phyloP scores from a whole-genome alignment of 2,113 vertebrate species.

The Sterrhoptilus dennistouni region DNA sequence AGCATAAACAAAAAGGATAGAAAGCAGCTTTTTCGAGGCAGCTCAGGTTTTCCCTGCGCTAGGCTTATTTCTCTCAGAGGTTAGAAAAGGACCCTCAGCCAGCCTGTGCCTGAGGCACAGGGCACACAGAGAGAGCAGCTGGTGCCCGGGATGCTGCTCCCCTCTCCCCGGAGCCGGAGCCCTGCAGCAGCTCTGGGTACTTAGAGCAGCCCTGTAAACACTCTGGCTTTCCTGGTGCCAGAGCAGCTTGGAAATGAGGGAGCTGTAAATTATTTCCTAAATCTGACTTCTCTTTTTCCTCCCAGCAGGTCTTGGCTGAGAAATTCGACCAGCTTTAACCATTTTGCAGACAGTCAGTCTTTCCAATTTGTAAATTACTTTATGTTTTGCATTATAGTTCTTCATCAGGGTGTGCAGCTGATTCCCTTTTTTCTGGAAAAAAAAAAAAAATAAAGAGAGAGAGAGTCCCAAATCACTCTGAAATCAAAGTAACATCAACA shows the following conservation, averaged over 20 bases:
- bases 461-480: background rate
- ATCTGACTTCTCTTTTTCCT: background rate
- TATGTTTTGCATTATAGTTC: background rate
- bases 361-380: background rate
- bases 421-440: background rate
- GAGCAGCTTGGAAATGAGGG: background rate
- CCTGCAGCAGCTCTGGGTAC: background rate
- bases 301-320: background rate
- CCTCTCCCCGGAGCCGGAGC: background rate
- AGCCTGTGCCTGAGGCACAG: background rate
- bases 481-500: background rate
- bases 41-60: rapidly evolving
- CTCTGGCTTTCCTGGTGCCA: background rate
- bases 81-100: background rate
- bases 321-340: background rate
- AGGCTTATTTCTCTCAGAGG: background rate
- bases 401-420: background rate
- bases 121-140: background rate
- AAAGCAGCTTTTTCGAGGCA: rapidly evolving
- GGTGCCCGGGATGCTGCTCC: rapidly evolving
- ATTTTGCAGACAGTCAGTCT: background rate
- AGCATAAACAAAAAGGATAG: background rate
- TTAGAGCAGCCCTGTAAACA: background rate
- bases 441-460: no score
- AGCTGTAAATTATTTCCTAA: background rate